Evolutionary conservation across 35 echinoderm and acorn worm species (phyloP), one percentile per base, ranked within the genome.

Genomic region (Heliocidaris erythrogramma): DNA sequence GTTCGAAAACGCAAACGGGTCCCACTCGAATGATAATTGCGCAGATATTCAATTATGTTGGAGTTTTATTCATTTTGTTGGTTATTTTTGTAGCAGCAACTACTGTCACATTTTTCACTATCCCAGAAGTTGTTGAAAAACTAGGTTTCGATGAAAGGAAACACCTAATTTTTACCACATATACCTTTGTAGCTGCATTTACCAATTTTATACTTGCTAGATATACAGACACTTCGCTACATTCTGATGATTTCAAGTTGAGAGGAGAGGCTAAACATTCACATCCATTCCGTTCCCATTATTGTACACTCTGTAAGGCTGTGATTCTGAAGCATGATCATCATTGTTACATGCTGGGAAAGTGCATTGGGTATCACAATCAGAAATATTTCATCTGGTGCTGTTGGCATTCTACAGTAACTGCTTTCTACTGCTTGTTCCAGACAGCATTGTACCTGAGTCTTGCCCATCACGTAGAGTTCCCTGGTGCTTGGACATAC

Each of bases 321-420:
- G 85, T 91, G 32, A 90, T 97, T 30, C 61, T 95, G 1, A 97
- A 97, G 31, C 94, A 84, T 7, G 96, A 97, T 84, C 96, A 97
- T 85, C 96, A 97, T 31, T 97, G 96, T 59, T 97, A 90, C 85
- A 14, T 97, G 9, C 50, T 97, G 9, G 94, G 94, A 47, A 93
- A 92, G 24, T 97, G 96, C 85, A 95, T 97, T 86, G 96, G 96
- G 30, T 97, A 97, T 50, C 53, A 97, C 92, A 97, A 97, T 90
- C 96, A 97, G 92, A 97, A 97, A 69, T 95, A 97, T 71, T 97
- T 97, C 92, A 95, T 97, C 29, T 86, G 86, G 60, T 97, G 49
- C 84, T 95, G 91, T 29, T 65, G 85, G 32, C 56, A 97, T 30
- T 84, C 88, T 2, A 60, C 78, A 18, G 30, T 90, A 30, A 90